Evolutionary conservation across 2,797 vertebrate genomes (phyloP).

Genomic region (Anguilla anguilla): DNA sequence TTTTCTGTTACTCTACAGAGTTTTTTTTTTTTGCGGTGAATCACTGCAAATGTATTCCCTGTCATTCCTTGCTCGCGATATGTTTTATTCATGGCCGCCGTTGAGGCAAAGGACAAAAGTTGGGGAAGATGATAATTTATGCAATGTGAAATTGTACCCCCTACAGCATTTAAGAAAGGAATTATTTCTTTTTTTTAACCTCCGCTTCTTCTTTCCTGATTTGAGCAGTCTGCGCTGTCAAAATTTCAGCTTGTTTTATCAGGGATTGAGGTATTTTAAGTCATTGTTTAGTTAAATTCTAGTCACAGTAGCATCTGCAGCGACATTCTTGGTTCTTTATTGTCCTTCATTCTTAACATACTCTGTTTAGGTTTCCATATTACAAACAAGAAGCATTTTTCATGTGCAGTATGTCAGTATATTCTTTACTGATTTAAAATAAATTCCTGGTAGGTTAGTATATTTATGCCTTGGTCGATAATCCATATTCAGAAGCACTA

Average conservation of each 20-base stretch:
- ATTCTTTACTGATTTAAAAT: neutral
- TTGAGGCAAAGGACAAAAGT: constrained; percentile 49
- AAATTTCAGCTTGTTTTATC: neutral
- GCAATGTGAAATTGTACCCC: constrained; percentile 67
- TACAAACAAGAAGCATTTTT: neutral
- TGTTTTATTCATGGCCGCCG: constrained; percentile 70
- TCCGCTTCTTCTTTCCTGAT: neutral
- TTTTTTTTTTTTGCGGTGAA: neutral
- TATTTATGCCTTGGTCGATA: neutral
- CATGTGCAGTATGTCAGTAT: neutral
- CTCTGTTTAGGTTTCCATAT: neutral
- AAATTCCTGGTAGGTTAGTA: constrained; percentile 9
- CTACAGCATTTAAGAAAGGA: neutral
- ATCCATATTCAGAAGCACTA: neutral
- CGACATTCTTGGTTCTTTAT: neutral
- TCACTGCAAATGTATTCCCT: constrained; percentile 69
- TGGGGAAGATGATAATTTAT: constrained; percentile 69
- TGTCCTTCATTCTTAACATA: neutral
- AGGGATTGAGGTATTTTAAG: neutral
- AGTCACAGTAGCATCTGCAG: neutral
- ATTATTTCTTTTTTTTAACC: neutral
- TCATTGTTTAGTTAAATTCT: neutral
- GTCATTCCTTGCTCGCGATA: constrained; percentile 64
- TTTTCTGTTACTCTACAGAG: constrained; percentile 40
- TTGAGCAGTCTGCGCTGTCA: neutral